Percentiles rank a stretch among this genome's conserved stretches.
These are phyloP conservation scores for Uropetala carovei DNA, from an alignment of 2,888 invertebrate genomes.

Conservation along the genomic window DNA sequence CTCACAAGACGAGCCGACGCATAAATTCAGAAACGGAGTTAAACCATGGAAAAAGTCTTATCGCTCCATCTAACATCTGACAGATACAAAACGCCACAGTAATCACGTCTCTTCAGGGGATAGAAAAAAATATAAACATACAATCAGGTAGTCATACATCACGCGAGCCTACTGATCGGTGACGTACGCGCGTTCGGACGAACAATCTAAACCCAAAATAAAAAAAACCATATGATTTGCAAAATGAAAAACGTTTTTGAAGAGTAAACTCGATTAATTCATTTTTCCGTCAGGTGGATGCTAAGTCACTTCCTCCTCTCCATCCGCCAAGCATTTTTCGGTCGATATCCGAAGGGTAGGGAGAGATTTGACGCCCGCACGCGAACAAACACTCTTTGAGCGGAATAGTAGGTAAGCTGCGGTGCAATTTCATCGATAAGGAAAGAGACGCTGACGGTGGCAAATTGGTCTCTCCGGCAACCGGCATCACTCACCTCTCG, in stretches of 20 bases:
- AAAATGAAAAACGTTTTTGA: no score
- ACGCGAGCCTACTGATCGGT: no score
- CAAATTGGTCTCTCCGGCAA: constrained; percentile 51
- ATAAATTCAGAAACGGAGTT: background rate
- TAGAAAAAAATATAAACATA: no score
- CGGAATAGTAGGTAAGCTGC: constrained; percentile 31
- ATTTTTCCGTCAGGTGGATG: background rate
- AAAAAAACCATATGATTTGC: no score
- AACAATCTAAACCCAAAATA: no score
- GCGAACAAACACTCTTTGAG: background rate
- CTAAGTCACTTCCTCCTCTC: background rate
- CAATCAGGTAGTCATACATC: no score
- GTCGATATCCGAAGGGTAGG: background rate
- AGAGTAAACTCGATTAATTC: background rate
- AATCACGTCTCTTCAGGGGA: background rate
- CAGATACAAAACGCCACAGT: background rate
- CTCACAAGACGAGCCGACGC: background rate
- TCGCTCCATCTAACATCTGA: background rate
- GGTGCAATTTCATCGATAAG: constrained; percentile 49
- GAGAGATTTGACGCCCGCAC: constrained; percentile 9
- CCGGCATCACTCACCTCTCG: constrained; percentile 52
- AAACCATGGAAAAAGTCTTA: background rate
- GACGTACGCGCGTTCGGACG: no score
- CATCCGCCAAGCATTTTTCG: constrained; percentile 19
- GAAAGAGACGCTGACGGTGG: constrained; percentile 44